These are phyloP conservation scores for Sarcophaga caerulescens DNA, from an alignment of 2,888 invertebrate genomes.

Conservation along the genomic window DNA sequence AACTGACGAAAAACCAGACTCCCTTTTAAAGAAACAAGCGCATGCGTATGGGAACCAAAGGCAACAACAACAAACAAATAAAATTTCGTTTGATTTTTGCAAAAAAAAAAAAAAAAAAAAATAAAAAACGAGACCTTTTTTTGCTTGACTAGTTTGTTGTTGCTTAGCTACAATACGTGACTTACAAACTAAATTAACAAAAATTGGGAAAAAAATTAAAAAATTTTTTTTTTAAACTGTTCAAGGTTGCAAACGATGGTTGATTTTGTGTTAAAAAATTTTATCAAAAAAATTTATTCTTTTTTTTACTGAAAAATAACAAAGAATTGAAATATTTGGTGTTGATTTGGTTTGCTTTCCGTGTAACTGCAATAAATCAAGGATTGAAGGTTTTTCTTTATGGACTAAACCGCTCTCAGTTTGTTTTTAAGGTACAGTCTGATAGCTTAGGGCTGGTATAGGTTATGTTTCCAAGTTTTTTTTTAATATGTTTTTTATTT, in stretches of 20 bases:
- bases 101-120: slow-evolving; percentile 6
- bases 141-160: slow-evolving; percentile 21
- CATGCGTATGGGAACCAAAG: slow-evolving; percentile 49
- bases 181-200: slow-evolving; percentile 77
- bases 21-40: slow-evolving; percentile 56
- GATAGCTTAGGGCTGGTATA: too few relatives aligned
- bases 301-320: background rate
- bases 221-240: slow-evolving; percentile 54
- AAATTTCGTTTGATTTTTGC: slow-evolving; percentile 28
- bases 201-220: background rate
- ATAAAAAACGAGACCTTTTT: background rate
- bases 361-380: slow-evolving; percentile 57
- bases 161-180: slow-evolving; percentile 72
- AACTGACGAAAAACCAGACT: slow-evolving; percentile 32
- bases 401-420: background rate
- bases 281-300: slow-evolving; percentile 19
- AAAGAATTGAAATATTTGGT: background rate
- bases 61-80: too few relatives aligned
- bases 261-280: slow-evolving; percentile 10
- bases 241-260: slow-evolving; percentile 74
- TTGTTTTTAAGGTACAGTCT: background rate
- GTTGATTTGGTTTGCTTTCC: background rate
- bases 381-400: background rate
- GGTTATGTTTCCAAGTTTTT: too few relatives aligned
- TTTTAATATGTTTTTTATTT: background rate